phyloP scores from a whole-genome alignment of 2,888 invertebrate species.

The Cryptus armator region DNA sequence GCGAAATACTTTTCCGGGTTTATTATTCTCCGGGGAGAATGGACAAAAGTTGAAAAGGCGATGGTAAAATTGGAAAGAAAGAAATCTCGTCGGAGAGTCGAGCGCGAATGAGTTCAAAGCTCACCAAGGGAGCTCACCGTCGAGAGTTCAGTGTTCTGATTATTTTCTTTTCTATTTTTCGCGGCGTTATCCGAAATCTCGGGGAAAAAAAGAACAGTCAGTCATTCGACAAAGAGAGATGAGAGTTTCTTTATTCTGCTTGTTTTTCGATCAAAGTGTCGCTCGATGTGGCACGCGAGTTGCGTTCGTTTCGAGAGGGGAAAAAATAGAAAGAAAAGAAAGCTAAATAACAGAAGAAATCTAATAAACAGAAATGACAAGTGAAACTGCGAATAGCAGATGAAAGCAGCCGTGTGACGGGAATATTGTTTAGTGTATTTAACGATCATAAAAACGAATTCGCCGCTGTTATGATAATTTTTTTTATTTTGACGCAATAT shows the following conservation, averaged over 20 bases:
- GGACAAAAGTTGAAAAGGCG: conserved; percentile 7
- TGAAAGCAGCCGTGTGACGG: background rate
- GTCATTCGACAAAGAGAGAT: conserved; percentile 23
- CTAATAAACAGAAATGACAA: background rate
- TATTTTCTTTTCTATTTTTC: conserved; percentile 12
- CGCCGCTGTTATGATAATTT: background rate
- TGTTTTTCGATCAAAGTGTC: background rate
- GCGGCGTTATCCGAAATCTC: conserved; percentile 34
- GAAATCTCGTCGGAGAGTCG: conserved; percentile 17
- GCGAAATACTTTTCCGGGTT: conserved; percentile 30
- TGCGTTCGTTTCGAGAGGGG: background rate
- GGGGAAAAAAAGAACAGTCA: background rate
- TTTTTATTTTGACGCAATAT: background rate
- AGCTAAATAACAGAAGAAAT: background rate
- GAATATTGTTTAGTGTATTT: background rate
- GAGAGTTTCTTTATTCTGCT: conserved; percentile 1
- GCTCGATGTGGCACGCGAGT: background rate
- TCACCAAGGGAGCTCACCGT: background rate
- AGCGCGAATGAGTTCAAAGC: conserved; percentile 34
- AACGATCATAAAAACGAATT: background rate
- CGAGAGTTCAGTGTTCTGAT: conserved; percentile 34
- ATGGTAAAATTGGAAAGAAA: background rate
- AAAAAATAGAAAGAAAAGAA: background rate
- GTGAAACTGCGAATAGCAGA: background rate
- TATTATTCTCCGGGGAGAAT: background rate